Evolutionary conservation across 2,888 invertebrate species (phyloP).

Genomic region (Meganola albula): DNA sequence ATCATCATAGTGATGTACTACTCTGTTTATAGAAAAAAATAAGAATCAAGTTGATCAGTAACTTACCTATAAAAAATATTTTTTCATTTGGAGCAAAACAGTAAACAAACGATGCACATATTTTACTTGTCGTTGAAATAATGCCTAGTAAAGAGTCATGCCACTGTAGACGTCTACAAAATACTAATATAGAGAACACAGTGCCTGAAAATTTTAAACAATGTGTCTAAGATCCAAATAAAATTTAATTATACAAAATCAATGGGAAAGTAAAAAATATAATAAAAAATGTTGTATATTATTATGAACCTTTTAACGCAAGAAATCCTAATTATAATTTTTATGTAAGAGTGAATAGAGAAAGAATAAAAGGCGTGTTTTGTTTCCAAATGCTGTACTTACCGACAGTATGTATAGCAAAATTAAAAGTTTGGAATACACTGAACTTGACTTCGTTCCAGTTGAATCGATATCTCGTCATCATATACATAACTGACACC

Average conservation of each 20-base stretch:
- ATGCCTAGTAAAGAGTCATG: constrained; percentile 90
- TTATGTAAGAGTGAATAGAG: too few relatives aligned
- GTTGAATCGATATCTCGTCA: constrained; percentile 61
- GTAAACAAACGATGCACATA: constrained; percentile 86
- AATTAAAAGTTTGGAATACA: constrained; percentile 64
- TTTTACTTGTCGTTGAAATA: constrained; percentile 88
- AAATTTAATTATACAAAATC: too few relatives aligned
- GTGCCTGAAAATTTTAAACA: constrained; percentile 64
- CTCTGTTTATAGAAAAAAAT: too few relatives aligned
- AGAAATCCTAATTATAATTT: too few relatives aligned
- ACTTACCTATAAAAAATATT: constrained; percentile 83
- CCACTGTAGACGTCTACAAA: constrained; percentile 78
- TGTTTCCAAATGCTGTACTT: too few relatives aligned
- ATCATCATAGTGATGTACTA: too few relatives aligned
- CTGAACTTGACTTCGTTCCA: constrained; percentile 68
- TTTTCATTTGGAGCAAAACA: constrained; percentile 85
- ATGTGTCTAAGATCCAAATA: too few relatives aligned
- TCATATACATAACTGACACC: constrained; percentile 56
- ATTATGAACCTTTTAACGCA: too few relatives aligned
- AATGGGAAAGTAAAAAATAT: too few relatives aligned
- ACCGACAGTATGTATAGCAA: constrained; percentile 59
- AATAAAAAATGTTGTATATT: too few relatives aligned
- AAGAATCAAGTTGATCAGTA: background rate
- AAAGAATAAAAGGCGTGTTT: too few relatives aligned
- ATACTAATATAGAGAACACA: constrained; percentile 50